Evolutionary conservation across 2,797 vertebrate genomes (phyloP), one percentile per base, ranked within the genome.

Genomic region (Esox lucius): DNA sequence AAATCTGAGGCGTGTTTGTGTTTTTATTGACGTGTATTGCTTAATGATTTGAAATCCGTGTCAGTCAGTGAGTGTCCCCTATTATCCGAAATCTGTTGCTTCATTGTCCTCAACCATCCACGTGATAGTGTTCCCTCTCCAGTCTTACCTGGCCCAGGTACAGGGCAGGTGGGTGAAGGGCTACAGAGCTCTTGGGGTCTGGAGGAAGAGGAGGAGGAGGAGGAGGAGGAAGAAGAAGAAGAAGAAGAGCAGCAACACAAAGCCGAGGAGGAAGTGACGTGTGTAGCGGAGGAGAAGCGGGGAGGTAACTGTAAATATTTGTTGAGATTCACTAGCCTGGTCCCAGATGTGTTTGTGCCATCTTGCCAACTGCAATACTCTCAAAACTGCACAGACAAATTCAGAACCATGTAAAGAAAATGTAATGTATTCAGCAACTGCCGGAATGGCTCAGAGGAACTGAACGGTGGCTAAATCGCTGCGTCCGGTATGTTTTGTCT

Each of bases 101-200:
- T n/a, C 33, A 39, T 69, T 17, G 31, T 92, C 80, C 94, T 95
- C 96, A 91, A 96, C 92, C 1, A 0, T 48, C 12, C 4, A 31
- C 12, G 64, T 13, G 61, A 46, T 75, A 96, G 96, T 73, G 85
- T 93, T 61, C 76, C 94, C 0, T 97, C 95, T 39, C 97, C 90
- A 1, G 82, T 96, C 75, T 76, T 99, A 28, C 94, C 93, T 13
- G 93, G 91, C 59, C 92, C 93, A 3, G 97, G 97, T 39, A 95
- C 96, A 2, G 98, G 95, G 31, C 97, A 97, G 78, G 94, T 99
- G 33, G 98, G 98, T 22, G 93, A 96, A 71, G 95, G 95, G 16
- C 51, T 94, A 76, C 92, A 93, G 80, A 97, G 93, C 84, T 86
- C 94, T 5, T 99, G 98, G 98, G 96, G 94, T 42, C 88, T 94